A percentile compares a stretch with the other conserved stretches of the same genome.
These are phyloP conservation scores for Sarotherodon lohbergeri DNA, from an alignment of 2,113 vertebrate species.

Conservation along the genomic window DNA sequence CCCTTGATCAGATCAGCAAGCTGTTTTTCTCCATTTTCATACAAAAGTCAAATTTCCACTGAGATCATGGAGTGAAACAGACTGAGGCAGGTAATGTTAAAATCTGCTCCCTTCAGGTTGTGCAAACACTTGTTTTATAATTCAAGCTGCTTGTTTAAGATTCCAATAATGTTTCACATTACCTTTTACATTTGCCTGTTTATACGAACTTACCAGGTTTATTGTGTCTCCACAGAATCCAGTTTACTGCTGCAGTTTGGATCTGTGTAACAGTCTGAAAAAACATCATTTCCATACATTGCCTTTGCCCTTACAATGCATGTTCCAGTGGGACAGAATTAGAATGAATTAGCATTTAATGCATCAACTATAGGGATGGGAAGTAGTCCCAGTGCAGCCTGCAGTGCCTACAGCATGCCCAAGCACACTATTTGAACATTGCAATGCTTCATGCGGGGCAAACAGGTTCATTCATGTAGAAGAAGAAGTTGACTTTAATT, in stretches of 20 bases:
- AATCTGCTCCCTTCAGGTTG: not conserved
- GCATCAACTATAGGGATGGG: not conserved
- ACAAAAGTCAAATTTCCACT: not conserved
- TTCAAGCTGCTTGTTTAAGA: not conserved
- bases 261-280: not conserved
- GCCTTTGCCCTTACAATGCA: not conserved
- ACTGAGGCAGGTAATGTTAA: not conserved
- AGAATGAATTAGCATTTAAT: constrained; percentile 8
- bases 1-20: not conserved
- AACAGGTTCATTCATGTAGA: not conserved
- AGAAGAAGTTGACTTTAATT: constrained; percentile 9
- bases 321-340: constrained; percentile 10
- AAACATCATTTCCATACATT: not conserved
- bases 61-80: not conserved
- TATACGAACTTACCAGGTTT: not conserved
- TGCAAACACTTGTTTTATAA: not conserved
- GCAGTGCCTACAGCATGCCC: not conserved
- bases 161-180: not conserved
- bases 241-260: not conserved
- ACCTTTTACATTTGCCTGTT: not conserved
- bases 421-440: not conserved
- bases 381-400: constrained; percentile 3
- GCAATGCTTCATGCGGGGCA: not conserved
- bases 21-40: not conserved
- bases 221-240: not conserved